These are phyloP conservation scores for Albula glossodonta DNA, from an alignment of 2,113 vertebrate species.

Conservation along the genomic window DNA sequence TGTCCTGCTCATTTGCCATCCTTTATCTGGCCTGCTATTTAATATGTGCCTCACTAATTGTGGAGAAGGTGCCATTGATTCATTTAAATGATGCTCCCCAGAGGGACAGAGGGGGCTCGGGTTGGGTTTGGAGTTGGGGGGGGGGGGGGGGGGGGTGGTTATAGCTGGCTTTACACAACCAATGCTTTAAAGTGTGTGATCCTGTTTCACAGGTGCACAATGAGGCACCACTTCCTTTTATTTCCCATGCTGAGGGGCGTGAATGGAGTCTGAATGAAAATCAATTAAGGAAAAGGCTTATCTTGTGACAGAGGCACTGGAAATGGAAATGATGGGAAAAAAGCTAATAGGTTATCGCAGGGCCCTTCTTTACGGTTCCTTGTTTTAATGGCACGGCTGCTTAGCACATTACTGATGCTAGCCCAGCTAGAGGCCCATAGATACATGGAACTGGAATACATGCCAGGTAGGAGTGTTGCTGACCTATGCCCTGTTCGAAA, in stretches of 20 bases:
- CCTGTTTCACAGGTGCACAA: not conserved
- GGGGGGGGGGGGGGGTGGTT: not conserved
- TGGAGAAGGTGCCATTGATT: conserved; percentile 41
- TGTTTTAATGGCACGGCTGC: not conserved
- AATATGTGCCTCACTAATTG: conserved; percentile 49
- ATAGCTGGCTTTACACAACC: not conserved
- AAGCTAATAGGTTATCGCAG: not conserved
- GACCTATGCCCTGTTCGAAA: not conserved
- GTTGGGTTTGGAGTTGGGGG: not conserved
- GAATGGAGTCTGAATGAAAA: not conserved
- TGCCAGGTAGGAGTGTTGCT: not conserved
- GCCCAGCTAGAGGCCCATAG: not conserved
- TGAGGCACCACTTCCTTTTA: not conserved
- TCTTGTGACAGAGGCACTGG: not conserved
- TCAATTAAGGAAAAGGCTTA: not conserved
- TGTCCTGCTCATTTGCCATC: conserved; percentile 54
- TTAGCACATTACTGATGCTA: not conserved
- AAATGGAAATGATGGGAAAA: not conserved
- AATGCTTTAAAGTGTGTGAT: not conserved
- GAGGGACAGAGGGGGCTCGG: conserved; percentile 2
- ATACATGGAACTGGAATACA: not conserved
- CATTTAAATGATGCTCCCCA: conserved; percentile 44
- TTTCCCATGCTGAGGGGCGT: not conserved
- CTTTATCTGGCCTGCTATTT: conserved; percentile 62
- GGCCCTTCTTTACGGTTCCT: not conserved